These are phyloP conservation scores for Scaptomyza graminum DNA, from an alignment of 1,140 invertebrate genomes.

Conservation along the genomic window DNA sequence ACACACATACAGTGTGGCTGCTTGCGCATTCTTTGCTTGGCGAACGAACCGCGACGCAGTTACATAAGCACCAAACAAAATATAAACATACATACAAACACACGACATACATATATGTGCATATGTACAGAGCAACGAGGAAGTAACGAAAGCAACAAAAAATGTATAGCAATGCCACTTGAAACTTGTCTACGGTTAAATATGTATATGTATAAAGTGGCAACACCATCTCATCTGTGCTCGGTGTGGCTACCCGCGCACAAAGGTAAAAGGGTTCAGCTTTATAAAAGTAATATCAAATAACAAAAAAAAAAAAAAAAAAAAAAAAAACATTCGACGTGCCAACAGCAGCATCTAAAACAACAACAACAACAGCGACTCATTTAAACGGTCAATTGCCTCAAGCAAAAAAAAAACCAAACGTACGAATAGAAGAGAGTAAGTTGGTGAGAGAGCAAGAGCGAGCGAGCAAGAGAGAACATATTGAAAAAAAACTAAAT, in stretches of 20 bases:
- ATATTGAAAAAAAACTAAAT: constrained; percentile 21
- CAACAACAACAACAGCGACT: constrained; percentile 32
- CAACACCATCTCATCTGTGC: constrained; percentile 24
- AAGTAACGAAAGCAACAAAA: constrained; percentile 43
- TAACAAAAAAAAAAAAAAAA: constrained; percentile 31
- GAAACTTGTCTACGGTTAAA: constrained; percentile 49
- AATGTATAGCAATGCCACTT: constrained; percentile 37
- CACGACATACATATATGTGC: constrained; percentile 7
- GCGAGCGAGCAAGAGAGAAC: constrained; percentile 8
- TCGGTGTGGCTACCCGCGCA: constrained; percentile 14
- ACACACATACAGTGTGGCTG: constrained; percentile 20
- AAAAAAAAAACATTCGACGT: constrained; percentile 34
- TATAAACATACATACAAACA: constrained; percentile 9
- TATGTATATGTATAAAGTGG: constrained; percentile 32
- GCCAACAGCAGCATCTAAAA: constrained; percentile 39
- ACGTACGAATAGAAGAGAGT: constrained; percentile 55
- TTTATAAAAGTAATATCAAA: constrained; percentile 42
- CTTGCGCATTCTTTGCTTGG: constrained; percentile 44
- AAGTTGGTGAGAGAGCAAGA: constrained; percentile 26
- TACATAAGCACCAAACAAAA: constrained; percentile 33
- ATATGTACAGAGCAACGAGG: constrained; percentile 31
- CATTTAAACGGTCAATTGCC: constrained; percentile 82
- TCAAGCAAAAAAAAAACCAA: constrained; percentile 60
- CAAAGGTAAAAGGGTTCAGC: constrained; percentile 42
- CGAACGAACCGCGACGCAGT: constrained; percentile 42